A percentile compares a stretch with the other conserved stretches of the same genome.
These are phyloP conservation scores for Sinodicranocentrus sp. DNA, from an alignment of 2,888 invertebrate genomes.

Conservation along the genomic window DNA sequence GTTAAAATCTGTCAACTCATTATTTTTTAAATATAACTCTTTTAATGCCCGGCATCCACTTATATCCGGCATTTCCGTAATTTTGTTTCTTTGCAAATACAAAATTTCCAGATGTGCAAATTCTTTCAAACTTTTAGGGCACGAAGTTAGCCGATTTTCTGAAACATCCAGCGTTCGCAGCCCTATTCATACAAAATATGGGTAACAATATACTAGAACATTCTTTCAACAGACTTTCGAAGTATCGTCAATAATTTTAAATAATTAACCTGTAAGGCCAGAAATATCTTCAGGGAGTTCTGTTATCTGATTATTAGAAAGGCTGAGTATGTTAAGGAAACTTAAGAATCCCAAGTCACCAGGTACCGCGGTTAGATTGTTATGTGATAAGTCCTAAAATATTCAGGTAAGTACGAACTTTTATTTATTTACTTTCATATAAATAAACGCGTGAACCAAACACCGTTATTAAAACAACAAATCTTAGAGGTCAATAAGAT, in stretches of 20 bases:
- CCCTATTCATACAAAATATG: conserved; percentile 54
- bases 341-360: conserved; percentile 91
- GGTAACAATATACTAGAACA: no score
- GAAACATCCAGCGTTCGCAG: conserved; percentile 71
- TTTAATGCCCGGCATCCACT: conserved; percentile 87
- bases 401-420: not conserved
- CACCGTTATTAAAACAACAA: no score
- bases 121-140: conserved; percentile 70
- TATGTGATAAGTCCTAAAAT: conserved; percentile 87
- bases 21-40: conserved; percentile 91
- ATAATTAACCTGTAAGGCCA: conserved; percentile 87
- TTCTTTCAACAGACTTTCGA: no score
- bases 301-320: conserved; percentile 86
- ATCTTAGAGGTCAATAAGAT: no score
- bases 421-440: conserved; percentile 67
- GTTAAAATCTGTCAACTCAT: conserved; percentile 81
- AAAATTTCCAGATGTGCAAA: conserved; percentile 86
- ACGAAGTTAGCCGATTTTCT: conserved; percentile 63
- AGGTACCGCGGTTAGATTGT: conserved; percentile 86
- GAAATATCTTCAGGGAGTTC: conserved; percentile 90
- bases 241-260: no score
- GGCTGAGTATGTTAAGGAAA: conserved; percentile 85
- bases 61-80: conserved; percentile 87
- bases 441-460: conserved; percentile 9
- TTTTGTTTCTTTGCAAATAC: conserved; percentile 90